Base-by-base conservation (phyloP, 1,140 invertebrate genomes). In the Caenorhabditis latens region DNA sequence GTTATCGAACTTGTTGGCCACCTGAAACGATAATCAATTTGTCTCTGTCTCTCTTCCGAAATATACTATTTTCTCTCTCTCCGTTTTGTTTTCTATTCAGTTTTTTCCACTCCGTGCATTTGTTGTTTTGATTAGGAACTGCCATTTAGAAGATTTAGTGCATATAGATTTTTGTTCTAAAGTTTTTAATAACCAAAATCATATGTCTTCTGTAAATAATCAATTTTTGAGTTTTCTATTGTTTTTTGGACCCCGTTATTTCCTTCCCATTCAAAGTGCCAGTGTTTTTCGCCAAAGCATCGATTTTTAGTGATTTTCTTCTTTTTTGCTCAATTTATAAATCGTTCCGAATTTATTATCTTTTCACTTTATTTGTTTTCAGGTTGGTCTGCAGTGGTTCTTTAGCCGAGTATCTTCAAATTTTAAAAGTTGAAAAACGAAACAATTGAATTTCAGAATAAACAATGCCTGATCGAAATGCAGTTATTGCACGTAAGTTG, bases 1-100 rank as follows among this genome's bases (percentile, higher is more conserved):
- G 95, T 96, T 43, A 95, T 71, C 0, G 86, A 86, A 63, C 57
- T 83, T 40, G 71, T 53, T 13, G 71, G 46, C 9, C 43, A 50
- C 24, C 46, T 50, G 14, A 79, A 79, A 14, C 71, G 71, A 79
- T 79, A 50, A 50, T 50, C 46, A 21, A 50, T 50, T 9, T n/a
- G 53, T 24, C 71, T 79, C n/a, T 71, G 11, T 32, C 42, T 21
- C 21, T 61, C 16, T 40, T 32, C 13, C 50, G n/a, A 9, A 50
- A 84, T 84, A 32, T 84, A 21, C 9, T 40, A 57, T 48, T 42
- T 50, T 6, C 43, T 50, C 13, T 50, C 43, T 14, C 16, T 32
- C 11, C 24, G 50, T 83, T 58, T 57, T 14, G 16, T 21, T 42
- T n/a, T 55, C 24, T 14, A 21, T 55, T 46, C 82, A 19, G 40